These are phyloP conservation scores for Geotrypetes seraphini DNA, from an alignment of 2,797 vertebrate genomes.

Conservation along the genomic window DNA sequence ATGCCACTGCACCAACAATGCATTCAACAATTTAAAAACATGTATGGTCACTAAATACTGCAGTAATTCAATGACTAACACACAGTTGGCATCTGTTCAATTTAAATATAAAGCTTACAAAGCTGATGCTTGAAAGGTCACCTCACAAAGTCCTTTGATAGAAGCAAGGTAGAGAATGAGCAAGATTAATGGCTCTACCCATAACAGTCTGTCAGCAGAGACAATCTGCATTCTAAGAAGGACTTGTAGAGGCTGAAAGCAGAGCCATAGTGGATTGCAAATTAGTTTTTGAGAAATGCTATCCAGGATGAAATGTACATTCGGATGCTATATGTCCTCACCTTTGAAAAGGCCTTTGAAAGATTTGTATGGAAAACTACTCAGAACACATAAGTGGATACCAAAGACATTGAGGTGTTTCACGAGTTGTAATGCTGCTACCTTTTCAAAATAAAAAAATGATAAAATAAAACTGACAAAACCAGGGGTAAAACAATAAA, in stretches of 20 bases:
- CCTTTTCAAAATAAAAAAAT: too few relatives aligned
- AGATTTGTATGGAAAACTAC: too few relatives aligned
- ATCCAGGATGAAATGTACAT: conserved; percentile 2
- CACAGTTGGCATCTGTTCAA: not conserved
- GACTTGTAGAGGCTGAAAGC: conserved; percentile 1
- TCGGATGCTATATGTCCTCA: conserved; percentile 7
- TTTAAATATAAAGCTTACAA: not conserved
- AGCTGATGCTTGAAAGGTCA: not conserved
- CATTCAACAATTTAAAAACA: too few relatives aligned
- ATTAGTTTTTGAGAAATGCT: conserved; percentile 5
- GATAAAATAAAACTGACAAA: too few relatives aligned
- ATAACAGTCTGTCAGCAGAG: not conserved
- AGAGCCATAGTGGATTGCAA: not conserved
- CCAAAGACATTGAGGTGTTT: too few relatives aligned
- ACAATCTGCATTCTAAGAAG: not conserved
- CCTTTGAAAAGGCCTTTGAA: too few relatives aligned
- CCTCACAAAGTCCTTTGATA: not conserved
- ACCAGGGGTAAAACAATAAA: too few relatives aligned
- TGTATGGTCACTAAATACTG: accelerated
- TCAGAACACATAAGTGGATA: too few relatives aligned
- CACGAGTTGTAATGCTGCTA: too few relatives aligned
- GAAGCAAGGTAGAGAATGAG: not conserved
- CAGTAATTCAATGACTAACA: not conserved
- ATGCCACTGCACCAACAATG: too few relatives aligned
- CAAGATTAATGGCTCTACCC: conserved; percentile 5